phyloP scores from a whole-genome alignment of 2,797 vertebrate species.

The Melanitta fusca region DNA sequence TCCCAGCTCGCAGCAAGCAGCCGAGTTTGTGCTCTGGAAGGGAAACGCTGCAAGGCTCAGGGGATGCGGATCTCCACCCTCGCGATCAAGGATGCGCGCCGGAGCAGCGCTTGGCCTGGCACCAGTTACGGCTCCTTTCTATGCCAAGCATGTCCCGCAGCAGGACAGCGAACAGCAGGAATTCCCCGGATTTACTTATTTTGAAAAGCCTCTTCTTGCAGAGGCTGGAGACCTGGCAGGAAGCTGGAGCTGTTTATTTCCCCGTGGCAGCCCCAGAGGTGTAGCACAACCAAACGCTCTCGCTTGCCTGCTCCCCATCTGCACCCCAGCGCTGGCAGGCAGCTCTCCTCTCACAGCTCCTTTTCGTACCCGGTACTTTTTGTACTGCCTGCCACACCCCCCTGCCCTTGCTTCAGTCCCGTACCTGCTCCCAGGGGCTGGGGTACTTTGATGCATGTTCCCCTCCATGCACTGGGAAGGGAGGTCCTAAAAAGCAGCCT shows the following conservation, averaged over 20 bases:
- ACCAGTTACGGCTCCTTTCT: background rate
- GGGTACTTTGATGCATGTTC: background rate
- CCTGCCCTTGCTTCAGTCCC: background rate
- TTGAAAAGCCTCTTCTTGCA: background rate
- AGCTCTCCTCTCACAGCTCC: background rate
- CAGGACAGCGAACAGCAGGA: constrained; percentile 20
- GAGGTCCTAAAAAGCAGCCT: background rate
- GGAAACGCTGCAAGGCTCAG: background rate
- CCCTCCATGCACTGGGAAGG: background rate
- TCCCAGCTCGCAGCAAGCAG: background rate
- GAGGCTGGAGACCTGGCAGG: constrained; percentile 15
- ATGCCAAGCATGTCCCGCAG: background rate
- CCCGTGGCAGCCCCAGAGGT: background rate
- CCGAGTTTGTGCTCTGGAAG: background rate
- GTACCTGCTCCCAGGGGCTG: background rate
- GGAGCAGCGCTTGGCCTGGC: background rate
- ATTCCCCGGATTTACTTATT: background rate
- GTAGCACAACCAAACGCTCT: background rate
- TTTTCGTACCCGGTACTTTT: background rate
- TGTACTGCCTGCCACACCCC: background rate
- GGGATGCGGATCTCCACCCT: background rate
- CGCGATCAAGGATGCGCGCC: rapidly evolving
- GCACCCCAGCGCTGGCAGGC: background rate
- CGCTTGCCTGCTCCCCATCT: background rate
- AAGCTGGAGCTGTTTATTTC: constrained; percentile 26